These are phyloP conservation scores for Bellardia bayeri DNA, from an alignment of 2,888 invertebrate species.

Conservation along the genomic window DNA sequence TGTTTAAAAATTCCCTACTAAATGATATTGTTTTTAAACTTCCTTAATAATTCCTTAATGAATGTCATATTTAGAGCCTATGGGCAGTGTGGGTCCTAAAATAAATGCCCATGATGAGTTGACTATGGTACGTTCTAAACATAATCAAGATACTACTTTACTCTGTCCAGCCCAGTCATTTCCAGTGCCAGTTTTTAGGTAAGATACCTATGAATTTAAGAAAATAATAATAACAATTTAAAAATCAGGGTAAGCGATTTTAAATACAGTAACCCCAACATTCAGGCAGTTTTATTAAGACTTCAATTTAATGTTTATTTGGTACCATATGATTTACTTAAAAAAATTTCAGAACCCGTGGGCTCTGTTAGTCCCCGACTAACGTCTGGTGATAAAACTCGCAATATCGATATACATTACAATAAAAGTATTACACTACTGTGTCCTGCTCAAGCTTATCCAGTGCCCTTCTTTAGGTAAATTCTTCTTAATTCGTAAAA, in stretches of 20 bases:
- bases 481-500: no score
- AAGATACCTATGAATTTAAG: constrained; percentile 72
- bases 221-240: no score
- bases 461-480: constrained; percentile 87
- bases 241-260: background rate
- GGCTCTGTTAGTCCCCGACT: constrained; percentile 86
- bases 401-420: constrained; percentile 78
- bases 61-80: constrained; percentile 82
- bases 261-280: background rate
- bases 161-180: constrained; percentile 88
- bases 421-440: constrained; percentile 84
- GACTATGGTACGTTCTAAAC: constrained; percentile 77
- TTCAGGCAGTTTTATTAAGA: constrained; percentile 73
- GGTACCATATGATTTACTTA: background rate
- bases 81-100: constrained; percentile 86
- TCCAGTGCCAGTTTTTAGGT: constrained; percentile 88
- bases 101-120: constrained; percentile 88
- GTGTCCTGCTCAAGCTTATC: constrained; percentile 88
- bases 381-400: constrained; percentile 87
- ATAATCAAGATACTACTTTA: constrained; percentile 80
- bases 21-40: background rate
- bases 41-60: no score
- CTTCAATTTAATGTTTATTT: background rate
- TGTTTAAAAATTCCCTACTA: background rate
- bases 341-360: constrained; percentile 78